phyloP scores from a whole-genome alignment of 2,113 vertebrate genomes.

The Toxotes jaculatrix region DNA sequence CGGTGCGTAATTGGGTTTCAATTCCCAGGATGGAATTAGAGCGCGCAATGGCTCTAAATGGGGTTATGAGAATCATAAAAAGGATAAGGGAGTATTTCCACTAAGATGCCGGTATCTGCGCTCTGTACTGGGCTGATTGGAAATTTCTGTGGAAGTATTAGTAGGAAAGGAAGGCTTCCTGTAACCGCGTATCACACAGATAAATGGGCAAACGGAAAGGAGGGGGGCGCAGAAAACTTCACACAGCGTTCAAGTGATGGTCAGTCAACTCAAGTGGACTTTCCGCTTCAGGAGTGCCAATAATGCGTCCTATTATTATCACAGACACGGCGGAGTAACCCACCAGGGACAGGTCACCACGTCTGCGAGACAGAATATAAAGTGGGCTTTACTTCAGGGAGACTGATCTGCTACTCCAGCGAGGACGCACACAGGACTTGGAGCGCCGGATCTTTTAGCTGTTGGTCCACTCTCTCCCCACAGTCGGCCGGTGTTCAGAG shows the following conservation, averaged over 20 bases:
- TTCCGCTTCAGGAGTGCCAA: slow-evolving; percentile 58
- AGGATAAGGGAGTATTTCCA: slow-evolving; percentile 61
- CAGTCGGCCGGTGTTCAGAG: slow-evolving; percentile 50
- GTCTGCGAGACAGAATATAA: slow-evolving; percentile 84
- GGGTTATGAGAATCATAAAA: slow-evolving; percentile 47
- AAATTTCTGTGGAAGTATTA: slow-evolving; percentile 77
- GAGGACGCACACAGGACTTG: slow-evolving; percentile 66
- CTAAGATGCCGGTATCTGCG: slow-evolving; percentile 68
- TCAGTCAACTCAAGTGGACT: slow-evolving; percentile 71
- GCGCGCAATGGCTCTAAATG: slow-evolving; percentile 62
- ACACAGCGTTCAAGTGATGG: slow-evolving; percentile 62
- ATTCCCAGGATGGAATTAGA: slow-evolving; percentile 56
- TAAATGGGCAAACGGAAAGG: slow-evolving; percentile 76
- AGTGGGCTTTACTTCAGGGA: slow-evolving; percentile 69
- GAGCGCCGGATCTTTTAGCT: slow-evolving; percentile 29
- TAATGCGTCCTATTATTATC: slow-evolving; percentile 74
- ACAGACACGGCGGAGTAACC: slow-evolving; percentile 73
- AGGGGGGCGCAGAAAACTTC: slow-evolving; percentile 61
- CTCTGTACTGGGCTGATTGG: slow-evolving; percentile 51
- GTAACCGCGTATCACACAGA: slow-evolving; percentile 74
- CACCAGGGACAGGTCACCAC: slow-evolving; percentile 84
- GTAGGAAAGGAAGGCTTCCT: slow-evolving; percentile 73
- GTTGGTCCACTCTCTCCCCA: slow-evolving; percentile 62
- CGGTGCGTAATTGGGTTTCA: slow-evolving; percentile 41
- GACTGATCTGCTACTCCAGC: slow-evolving; percentile 43